These are phyloP conservation scores for Dendroctonus valens DNA, from an alignment of 1,140 invertebrate genomes.

Conservation along the genomic window DNA sequence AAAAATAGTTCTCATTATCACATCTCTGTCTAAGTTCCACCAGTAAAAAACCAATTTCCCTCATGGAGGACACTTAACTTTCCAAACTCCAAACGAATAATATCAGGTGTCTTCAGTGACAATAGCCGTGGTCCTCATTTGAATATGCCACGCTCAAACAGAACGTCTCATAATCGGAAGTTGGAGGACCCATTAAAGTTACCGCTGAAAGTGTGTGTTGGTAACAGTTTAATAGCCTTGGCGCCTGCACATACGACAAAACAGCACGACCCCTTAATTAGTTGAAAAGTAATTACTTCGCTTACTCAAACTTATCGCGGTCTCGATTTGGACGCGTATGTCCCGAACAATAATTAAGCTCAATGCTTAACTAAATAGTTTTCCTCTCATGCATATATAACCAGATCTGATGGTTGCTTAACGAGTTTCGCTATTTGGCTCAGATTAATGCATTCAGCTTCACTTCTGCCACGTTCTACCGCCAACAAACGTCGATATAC, in stretches of 20 bases:
- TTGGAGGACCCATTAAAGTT: constrained; percentile 19
- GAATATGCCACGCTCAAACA: constrained; percentile 22
- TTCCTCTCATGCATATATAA: constrained; percentile 13
- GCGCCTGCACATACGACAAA: constrained; percentile 29
- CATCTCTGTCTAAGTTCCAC: too few species aligned
- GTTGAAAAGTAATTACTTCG: constrained; percentile 25
- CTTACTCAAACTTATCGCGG: constrained; percentile 16
- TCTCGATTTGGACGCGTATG: constrained; percentile 19
- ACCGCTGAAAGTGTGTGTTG: constrained; percentile 25
- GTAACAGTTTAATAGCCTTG: constrained; percentile 31
- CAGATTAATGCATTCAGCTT: too few species aligned
- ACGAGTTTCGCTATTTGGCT: too few species aligned
- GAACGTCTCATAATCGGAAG: constrained; percentile 24
- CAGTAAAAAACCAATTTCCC: too few species aligned
- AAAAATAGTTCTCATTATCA: too few species aligned
- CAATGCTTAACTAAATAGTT: constrained; percentile 21
- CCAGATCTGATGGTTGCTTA: constrained; percentile 17
- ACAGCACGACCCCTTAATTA: constrained; percentile 27
- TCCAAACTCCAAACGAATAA: too few species aligned
- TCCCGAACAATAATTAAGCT: constrained; percentile 24
- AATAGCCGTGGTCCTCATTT: constrained; percentile 7
- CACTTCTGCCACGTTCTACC: too few species aligned
- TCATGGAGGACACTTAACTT: too few species aligned
- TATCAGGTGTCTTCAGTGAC: not conserved
- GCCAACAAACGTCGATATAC: too few species aligned